Evolutionary conservation across 2,888 invertebrate species (phyloP).

Genomic region (Rhagophthalmus giganteus): DNA sequence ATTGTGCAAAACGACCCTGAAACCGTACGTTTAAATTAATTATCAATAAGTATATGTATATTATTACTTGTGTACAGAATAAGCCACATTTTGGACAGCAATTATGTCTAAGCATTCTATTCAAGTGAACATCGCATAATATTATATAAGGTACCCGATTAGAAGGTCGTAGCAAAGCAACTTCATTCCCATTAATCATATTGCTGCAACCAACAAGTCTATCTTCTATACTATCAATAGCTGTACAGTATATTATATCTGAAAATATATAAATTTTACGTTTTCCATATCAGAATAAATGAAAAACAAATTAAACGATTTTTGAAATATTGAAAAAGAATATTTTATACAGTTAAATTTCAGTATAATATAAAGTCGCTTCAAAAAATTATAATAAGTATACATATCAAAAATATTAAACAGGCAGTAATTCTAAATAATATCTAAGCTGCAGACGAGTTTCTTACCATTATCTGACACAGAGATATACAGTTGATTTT

Average conservation of each 20-base stretch:
- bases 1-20: conserved; percentile 82
- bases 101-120: conserved; percentile 76
- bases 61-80: conserved; percentile 80
- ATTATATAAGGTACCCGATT: conserved; percentile 77
- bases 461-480: conserved; percentile 39
- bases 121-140: conserved; percentile 77
- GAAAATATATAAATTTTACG: too few species aligned
- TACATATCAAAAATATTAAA: not conserved
- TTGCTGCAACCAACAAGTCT: conserved; percentile 81
- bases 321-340: too few species aligned
- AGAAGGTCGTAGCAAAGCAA: conserved; percentile 69
- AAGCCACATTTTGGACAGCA: conserved; percentile 89
- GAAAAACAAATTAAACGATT: too few species aligned
- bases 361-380: too few species aligned
- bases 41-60: too few species aligned
- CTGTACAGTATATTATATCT: conserved; percentile 71
- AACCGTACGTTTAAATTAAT: too few species aligned
- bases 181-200: conserved; percentile 60
- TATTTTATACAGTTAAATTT: too few species aligned
- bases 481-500: conserved; percentile 41
- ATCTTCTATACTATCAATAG: conserved; percentile 74
- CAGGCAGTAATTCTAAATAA: not conserved
- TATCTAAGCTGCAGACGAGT: not conserved
- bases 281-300: too few species aligned
- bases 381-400: not conserved